These are phyloP conservation scores for Trichacis sp. DNA, from an alignment of 2,888 invertebrate species.

Conservation along the genomic window DNA sequence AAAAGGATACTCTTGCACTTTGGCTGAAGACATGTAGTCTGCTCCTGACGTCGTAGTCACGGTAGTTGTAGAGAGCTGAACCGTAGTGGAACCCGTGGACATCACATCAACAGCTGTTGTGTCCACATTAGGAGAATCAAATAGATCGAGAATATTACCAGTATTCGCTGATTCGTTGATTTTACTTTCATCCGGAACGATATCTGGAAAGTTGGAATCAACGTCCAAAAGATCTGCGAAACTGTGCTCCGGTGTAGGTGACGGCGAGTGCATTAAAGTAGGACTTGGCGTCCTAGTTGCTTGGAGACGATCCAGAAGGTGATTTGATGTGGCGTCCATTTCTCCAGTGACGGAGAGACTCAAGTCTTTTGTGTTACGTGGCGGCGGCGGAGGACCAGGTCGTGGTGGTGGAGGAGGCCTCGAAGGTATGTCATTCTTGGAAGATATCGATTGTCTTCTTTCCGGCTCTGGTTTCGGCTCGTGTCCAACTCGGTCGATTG, in stretches of 20 bases:
- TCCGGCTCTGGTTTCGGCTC: conserved; percentile 27
- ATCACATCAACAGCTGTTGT: conserved; percentile 47
- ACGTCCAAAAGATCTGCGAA: conserved; percentile 77
- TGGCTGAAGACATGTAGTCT: conserved; percentile 38
- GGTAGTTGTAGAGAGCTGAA: conserved; percentile 28
- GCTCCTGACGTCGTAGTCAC: conserved; percentile 36
- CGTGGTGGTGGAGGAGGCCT: conserved; percentile 70
- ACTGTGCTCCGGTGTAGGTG: conserved; percentile 81
- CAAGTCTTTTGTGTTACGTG: conserved; percentile 86
- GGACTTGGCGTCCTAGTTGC: conserved; percentile 90
- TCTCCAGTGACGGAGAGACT: conserved; percentile 88
- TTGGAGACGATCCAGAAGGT: conserved; percentile 84
- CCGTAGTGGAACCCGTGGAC: conserved; percentile 44
- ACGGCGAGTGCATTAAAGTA: conserved; percentile 87
- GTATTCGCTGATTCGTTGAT: conserved; percentile 29
- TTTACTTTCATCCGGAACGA: conserved; percentile 62
- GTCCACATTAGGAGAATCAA: conserved; percentile 59
- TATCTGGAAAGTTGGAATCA: conserved; percentile 63
- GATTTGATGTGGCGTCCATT: conserved; percentile 88
- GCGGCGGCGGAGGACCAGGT: conserved; percentile 75
- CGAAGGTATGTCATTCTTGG: conserved; percentile 40
- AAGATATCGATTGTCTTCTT: conserved; percentile 23
- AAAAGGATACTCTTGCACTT: conserved; percentile 58
- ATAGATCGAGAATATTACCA: conserved; percentile 62
- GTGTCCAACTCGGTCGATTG: conserved; percentile 39